A percentile compares a stretch with the other conserved stretches of the same genome.
Evolutionary conservation across 2,888 invertebrate genomes (phyloP).

Genomic region (Cataglyphis livida): DNA sequence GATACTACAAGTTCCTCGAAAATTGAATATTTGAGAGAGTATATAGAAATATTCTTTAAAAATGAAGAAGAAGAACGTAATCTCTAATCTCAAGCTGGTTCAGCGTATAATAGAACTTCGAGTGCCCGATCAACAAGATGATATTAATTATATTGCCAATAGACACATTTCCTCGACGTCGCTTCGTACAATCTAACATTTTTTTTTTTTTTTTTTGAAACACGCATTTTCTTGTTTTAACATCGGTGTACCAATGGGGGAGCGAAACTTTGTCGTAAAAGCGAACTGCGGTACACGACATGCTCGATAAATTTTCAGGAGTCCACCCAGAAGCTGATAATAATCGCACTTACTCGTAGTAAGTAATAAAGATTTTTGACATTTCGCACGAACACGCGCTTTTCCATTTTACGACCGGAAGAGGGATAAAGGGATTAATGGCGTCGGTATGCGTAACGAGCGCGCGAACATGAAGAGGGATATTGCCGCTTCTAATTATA

Average conservation of each 20-base stretch:
- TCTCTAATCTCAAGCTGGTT: background rate
- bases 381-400: background rate
- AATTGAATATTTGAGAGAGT: background rate
- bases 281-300: conserved; percentile 6
- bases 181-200: background rate
- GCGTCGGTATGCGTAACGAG: background rate
- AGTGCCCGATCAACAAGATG: background rate
- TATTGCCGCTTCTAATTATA: conserved; percentile 36
- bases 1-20: conserved; percentile 2
- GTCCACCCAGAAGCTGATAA: conserved; percentile 19
- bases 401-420: conserved; percentile 16
- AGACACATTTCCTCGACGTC: background rate
- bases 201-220: background rate
- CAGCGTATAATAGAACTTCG: background rate
- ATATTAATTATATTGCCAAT: background rate
- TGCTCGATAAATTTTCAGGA: conserved; percentile 52
- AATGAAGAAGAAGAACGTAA: background rate
- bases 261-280: conserved; percentile 56
- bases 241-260: background rate
- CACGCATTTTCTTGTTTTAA: background rate
- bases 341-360: conserved; percentile 42
- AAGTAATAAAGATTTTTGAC: conserved; percentile 42
- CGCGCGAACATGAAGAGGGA: background rate
- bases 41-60: background rate
- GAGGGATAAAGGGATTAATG: conserved; percentile 15